Conservation (phyloP, 2,113 vertebrate genomes). For the Manacus vitellinus region DNA sequence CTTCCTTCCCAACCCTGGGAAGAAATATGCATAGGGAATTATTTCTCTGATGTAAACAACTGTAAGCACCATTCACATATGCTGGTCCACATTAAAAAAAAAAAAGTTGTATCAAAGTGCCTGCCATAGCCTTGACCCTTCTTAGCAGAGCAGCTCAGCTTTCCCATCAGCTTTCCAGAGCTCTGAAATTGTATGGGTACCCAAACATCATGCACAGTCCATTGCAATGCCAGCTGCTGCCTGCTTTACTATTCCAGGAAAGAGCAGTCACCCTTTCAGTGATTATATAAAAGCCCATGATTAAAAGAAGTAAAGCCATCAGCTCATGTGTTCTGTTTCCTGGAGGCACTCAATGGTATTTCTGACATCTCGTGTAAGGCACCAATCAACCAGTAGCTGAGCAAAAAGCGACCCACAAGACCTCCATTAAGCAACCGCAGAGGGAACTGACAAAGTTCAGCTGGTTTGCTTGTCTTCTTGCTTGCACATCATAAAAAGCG, state of each 20-base stretch:
- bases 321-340: background rate
- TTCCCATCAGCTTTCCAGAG: background rate
- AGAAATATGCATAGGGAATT: background rate
- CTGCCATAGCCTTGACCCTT: background rate
- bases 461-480: background rate
- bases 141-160: background rate
- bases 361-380: constrained; percentile 59
- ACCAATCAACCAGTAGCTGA: constrained; percentile 7
- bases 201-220: background rate
- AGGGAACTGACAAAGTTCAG: background rate
- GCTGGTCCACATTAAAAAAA: background rate
- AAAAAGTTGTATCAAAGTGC: background rate
- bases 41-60: constrained; percentile 21
- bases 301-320: constrained; percentile 23
- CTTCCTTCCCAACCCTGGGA: background rate
- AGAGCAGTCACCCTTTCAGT: background rate
- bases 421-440: background rate
- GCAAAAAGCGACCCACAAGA: background rate
- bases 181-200: background rate
- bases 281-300: background rate
- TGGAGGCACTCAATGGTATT: constrained; percentile 62
- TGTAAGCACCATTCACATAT: constrained; percentile 20
- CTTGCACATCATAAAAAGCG: background rate
- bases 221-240: background rate
- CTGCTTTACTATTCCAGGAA: constrained; percentile 14